These are phyloP conservation scores for Phocoena sinus DNA, from an alignment of 2,113 vertebrate species.

Conservation along the genomic window DNA sequence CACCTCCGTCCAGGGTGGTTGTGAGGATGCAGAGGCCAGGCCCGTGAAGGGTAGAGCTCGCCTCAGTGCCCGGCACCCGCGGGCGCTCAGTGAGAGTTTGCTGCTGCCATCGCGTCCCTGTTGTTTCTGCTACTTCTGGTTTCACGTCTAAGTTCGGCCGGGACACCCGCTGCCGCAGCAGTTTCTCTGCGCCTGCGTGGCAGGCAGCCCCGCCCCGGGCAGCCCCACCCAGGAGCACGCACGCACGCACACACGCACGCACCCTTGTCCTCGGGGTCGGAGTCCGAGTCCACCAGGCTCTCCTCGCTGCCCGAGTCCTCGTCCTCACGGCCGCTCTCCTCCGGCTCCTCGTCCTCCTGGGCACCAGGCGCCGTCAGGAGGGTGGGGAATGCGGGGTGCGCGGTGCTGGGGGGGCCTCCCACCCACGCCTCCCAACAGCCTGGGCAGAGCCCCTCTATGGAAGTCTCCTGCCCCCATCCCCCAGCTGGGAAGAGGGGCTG, in stretches of 20 bases:
- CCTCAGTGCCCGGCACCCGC: fast-evolving
- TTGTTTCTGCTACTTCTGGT: fast-evolving
- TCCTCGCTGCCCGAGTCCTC: constrained; percentile 94
- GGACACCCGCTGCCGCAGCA: not conserved
- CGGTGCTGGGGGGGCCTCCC: fast-evolving
- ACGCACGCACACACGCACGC: constrained; percentile 80
- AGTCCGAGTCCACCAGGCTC: constrained; percentile 95
- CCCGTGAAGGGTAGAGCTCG: fast-evolving
- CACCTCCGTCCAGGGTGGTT: fast-evolving
- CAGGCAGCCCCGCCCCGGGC: not conserved
- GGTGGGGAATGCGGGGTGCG: fast-evolving
- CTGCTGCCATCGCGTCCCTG: fast-evolving
- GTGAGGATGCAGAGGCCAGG: not conserved
- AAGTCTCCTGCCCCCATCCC: not conserved
- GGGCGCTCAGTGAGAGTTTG: fast-evolving
- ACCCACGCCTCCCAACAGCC: not conserved
- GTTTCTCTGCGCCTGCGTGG: not conserved
- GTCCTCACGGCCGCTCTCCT: constrained; percentile 94
- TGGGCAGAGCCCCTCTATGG: not conserved
- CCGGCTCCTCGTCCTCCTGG: constrained; percentile 89
- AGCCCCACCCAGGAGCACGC: not conserved
- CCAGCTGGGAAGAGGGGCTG: not conserved
- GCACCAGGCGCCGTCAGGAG: not conserved
- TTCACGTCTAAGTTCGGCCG: not conserved
- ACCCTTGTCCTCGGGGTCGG: constrained; percentile 96